Conservation (phyloP, 1,140 invertebrate genomes). For the Papilio xuthus region DNA sequence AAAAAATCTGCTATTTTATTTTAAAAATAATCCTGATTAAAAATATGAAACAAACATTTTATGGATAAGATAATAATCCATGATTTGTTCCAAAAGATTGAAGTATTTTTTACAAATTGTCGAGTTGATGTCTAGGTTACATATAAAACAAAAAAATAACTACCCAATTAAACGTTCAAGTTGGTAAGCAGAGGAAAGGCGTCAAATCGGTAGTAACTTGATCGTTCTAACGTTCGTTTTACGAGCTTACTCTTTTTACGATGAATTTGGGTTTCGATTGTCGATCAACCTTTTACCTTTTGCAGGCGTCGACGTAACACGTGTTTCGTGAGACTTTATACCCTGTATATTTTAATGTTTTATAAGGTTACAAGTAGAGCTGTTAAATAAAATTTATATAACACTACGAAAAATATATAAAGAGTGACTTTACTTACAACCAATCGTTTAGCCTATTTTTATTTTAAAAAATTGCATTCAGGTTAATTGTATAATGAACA, state of each 20-base stretch:
- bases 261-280: constrained; percentile 68
- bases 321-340: not conserved
- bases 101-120: no score
- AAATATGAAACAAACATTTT: no score
- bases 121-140: not conserved
- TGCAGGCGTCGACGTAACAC: not conserved
- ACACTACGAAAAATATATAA: not conserved
- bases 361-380: not conserved
- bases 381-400: not conserved
- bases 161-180: constrained; percentile 10
- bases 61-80: no score
- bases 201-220: constrained; percentile 57
- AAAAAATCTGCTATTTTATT: no score
- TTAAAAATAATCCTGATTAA: no score
- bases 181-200: constrained; percentile 29
- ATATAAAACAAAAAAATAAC: not conserved
- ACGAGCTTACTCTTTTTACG: constrained; percentile 63
- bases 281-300: constrained; percentile 40
- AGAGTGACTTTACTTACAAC: not conserved
- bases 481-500: not conserved
- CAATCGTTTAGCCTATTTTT: not conserved
- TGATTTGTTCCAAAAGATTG: no score
- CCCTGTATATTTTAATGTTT: not conserved
- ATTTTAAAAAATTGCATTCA: not conserved
- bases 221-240: constrained; percentile 68